Evolutionary conservation across 1,140 invertebrate species (phyloP), one percentile per base, ranked within the genome.

Genomic region (Drosophila parabipectinata): DNA sequence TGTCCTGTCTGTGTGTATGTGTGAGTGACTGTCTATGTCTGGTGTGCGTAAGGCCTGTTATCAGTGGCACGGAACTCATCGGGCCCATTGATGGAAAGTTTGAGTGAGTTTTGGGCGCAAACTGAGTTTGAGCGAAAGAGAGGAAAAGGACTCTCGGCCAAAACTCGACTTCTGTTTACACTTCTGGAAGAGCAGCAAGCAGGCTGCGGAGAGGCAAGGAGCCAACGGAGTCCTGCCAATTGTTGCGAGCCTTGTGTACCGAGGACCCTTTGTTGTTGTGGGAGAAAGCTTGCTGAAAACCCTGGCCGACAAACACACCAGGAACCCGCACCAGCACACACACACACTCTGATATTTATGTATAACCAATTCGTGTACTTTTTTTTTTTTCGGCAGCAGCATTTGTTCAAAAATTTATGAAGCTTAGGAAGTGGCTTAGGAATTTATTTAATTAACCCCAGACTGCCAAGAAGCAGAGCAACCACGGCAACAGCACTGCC

Each of bases 401-500:
- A 76, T 59, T 77, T 82, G 69, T 58, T 79, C 59, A 75, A 67
- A 78, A 76, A 79, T 79, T 67, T 57, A 54, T 60, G 48, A 69
- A 71, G 52, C 69, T 58, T 63, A n/a, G n/a, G n/a, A 69, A 52
- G 51, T 61, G 56, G 66, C 54, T 81, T 84, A 64, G 76, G 55
- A 74, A 77, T 85, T 81, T 81, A 81, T 81, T 81, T 81, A 87
- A 87, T 87, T 87, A 87, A 87, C 79, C 83, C 78, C 73, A 72
- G 56, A 44, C 81, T 68, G 58, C 53, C 73, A 48, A 59, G 56
- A 28, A 28, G 54, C 60, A 61, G 55, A 60, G 64, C 67, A 72
- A 58, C 74, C 66, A 72, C 58, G 61, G 39, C 52, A 71, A 45
- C n/a, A 15, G 28, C 52, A 12, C 32, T n/a, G n/a, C 24, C 15